Evolutionary conservation across 2,888 invertebrate species (phyloP).

Genomic region (Argyra leucocephala): DNA sequence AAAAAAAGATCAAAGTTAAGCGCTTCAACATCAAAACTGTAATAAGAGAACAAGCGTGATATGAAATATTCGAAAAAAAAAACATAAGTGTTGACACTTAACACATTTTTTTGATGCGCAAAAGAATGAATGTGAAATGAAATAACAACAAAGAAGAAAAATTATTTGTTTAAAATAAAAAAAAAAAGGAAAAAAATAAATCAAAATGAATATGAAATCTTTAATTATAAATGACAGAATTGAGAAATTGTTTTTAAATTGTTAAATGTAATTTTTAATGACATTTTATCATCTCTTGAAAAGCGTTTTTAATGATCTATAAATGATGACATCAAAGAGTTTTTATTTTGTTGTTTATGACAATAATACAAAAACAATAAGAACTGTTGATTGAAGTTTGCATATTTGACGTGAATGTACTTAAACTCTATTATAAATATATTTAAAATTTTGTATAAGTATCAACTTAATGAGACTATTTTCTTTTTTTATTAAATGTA

Average conservation of each 20-base stretch:
- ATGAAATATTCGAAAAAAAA: not conserved
- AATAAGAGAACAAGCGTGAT: not conserved
- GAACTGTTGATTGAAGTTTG: too few relatives aligned
- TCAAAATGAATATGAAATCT: not conserved
- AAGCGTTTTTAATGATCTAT: not conserved
- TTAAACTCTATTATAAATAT: too few relatives aligned
- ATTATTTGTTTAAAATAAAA: not conserved
- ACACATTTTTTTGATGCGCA: not conserved
- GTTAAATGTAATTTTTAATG: not conserved
- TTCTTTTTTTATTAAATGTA: too few relatives aligned
- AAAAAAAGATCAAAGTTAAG: too few relatives aligned
- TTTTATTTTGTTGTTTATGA: not conserved
- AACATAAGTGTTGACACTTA: not conserved
- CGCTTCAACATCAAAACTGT: too few relatives aligned
- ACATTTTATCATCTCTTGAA: not conserved
- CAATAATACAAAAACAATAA: too few relatives aligned
- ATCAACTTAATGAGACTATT: too few relatives aligned
- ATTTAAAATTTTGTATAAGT: too few relatives aligned
- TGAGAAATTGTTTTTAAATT: not conserved
- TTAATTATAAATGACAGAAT: not conserved
- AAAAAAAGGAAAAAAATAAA: not conserved
- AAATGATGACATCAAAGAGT: not conserved
- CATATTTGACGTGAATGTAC: too few relatives aligned
- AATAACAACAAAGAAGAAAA: not conserved
- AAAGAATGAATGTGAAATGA: not conserved